These are phyloP conservation scores for Conus ventricosus DNA, from an alignment of 1,140 invertebrate genomes.

Conservation along the genomic window DNA sequence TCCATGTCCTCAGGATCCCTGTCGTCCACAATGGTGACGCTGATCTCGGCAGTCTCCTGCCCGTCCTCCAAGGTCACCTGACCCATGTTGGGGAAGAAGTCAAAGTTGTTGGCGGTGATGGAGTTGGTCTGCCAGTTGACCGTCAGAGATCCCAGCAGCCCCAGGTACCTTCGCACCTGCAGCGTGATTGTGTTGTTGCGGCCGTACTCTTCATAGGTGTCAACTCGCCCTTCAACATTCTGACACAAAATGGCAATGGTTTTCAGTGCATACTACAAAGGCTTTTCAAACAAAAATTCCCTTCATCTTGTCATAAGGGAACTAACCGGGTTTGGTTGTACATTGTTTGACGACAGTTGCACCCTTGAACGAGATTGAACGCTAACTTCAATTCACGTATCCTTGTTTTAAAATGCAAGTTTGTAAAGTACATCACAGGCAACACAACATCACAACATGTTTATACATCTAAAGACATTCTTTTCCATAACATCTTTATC, in stretches of 20 bases:
- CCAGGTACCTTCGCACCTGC: constrained; percentile 57
- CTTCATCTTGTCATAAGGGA: too few relatives aligned
- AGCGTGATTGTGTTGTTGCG: constrained; percentile 59
- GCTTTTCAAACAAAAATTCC: background rate
- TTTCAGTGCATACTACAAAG: background rate
- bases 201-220: constrained; percentile 68
- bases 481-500: too few relatives aligned
- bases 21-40: constrained; percentile 69
- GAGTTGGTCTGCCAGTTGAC: constrained; percentile 67
- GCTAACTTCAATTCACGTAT: too few relatives aligned
- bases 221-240: constrained; percentile 69
- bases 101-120: constrained; percentile 58
- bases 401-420: too few relatives aligned
- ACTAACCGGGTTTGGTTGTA: too few relatives aligned
- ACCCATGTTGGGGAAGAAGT: constrained; percentile 65
- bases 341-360: too few relatives aligned
- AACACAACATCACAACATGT: too few relatives aligned
- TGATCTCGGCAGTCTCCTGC: constrained; percentile 59
- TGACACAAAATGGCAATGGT: constrained; percentile 38
- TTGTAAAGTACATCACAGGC: too few relatives aligned
- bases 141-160: constrained; percentile 62
- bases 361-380: too few relatives aligned
- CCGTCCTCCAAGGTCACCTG: constrained; percentile 61
- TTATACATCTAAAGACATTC: too few relatives aligned
- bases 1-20: constrained; percentile 64